A percentile compares a stretch with the other conserved stretches of the same genome.
These are phyloP conservation scores for Schizopygopsis pylzovi DNA, from an alignment of 2,797 vertebrate genomes.

Conservation along the genomic window DNA sequence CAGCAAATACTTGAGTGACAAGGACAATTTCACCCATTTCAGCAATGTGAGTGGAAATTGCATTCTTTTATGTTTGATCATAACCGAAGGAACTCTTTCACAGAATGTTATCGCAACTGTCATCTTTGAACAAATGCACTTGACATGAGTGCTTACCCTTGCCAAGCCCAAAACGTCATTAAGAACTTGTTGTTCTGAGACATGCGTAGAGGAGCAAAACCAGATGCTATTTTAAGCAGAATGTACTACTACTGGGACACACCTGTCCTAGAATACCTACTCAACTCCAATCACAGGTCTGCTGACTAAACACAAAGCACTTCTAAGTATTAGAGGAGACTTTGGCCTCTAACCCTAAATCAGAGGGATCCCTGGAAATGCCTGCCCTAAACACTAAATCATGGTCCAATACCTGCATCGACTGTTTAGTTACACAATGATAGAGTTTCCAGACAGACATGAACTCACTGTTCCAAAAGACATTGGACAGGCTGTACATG, in stretches of 20 bases:
- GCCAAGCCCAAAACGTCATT: background rate
- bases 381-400: background rate
- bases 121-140: conserved; percentile 18
- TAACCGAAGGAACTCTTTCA: background rate
- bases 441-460: background rate
- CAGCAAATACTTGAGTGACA: conserved; percentile 16
- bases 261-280: background rate
- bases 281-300: background rate
- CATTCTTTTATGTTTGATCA: conserved; percentile 6
- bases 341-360: conserved; percentile 15
- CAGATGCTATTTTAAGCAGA: background rate
- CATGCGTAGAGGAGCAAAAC: background rate
- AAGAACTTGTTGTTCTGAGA: background rate
- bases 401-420: conserved; percentile 8
- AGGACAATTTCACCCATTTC: background rate
- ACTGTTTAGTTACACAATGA: conserved; percentile 37
- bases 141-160: background rate
- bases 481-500: background rate
- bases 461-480: background rate
- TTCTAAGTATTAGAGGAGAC: background rate
- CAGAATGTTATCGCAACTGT: background rate
- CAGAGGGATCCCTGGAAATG: conserved; percentile 1
- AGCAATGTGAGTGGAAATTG: background rate
- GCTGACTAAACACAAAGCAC: conserved; percentile 31
- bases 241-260: background rate